phyloP scores from a whole-genome alignment of 2,888 invertebrate genomes.

The Lutraria lutraria region DNA sequence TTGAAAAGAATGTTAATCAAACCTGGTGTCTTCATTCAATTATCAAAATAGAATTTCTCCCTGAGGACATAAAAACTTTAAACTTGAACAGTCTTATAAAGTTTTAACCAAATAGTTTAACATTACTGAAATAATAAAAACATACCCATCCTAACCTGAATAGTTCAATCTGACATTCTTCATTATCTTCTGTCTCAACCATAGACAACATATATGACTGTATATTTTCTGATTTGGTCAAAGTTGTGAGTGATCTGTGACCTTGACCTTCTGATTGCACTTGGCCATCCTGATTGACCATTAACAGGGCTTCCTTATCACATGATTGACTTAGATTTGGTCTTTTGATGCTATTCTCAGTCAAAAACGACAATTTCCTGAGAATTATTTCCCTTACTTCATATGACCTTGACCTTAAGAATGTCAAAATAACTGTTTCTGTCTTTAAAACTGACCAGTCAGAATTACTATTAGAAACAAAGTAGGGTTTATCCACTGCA shows the following conservation, averaged over 20 bases:
- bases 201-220: constrained; percentile 63
- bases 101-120: no score
- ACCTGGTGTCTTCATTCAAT: no score
- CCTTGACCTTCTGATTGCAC: constrained; percentile 13
- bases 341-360: background rate
- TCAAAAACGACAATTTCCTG: constrained; percentile 10
- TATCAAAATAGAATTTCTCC: no score
- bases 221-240: constrained; percentile 34
- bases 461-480: background rate
- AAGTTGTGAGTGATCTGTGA: background rate
- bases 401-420: constrained; percentile 59
- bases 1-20: no score
- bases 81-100: no score
- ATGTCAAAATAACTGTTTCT: constrained; percentile 38
- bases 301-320: background rate
- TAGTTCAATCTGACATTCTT: constrained; percentile 73
- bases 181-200: constrained; percentile 66
- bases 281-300: background rate
- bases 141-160: constrained; percentile 37
- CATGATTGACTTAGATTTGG: background rate
- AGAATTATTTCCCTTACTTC: constrained; percentile 60
- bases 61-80: no score
- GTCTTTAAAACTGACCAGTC: background rate
- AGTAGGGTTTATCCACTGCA: background rate
- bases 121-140: background rate